Conservation (phyloP, 2,113 vertebrate species). For the Jacana jacana region DNA sequence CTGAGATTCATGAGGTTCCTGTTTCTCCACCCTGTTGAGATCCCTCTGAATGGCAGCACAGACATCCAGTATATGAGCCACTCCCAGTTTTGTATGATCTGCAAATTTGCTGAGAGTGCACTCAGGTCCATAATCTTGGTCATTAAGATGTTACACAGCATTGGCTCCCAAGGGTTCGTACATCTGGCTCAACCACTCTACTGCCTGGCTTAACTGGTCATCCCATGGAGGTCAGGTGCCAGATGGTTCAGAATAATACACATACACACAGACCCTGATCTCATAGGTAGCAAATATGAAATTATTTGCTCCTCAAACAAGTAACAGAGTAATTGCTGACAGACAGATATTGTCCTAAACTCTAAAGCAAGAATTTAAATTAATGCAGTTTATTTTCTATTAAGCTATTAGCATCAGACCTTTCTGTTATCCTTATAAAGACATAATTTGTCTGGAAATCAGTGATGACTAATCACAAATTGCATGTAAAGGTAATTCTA, state of each 20-base stretch:
- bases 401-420: background rate
- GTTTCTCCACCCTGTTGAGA: background rate
- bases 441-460: background rate
- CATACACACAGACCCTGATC: accelerated
- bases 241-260: background rate
- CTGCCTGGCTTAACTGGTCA: background rate
- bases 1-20: background rate
- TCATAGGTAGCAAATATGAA: background rate
- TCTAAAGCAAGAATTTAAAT: background rate
- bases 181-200: background rate
- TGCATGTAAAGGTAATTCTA: background rate
- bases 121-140: background rate
- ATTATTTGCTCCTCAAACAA: background rate
- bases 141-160: background rate
- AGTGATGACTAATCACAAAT: background rate
- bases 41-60: background rate
- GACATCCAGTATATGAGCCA: background rate
- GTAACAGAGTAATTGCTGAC: background rate
- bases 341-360: background rate
- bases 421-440: background rate
- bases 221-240: background rate
- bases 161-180: background rate
- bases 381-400: background rate
- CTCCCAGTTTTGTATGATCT: background rate
- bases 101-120: background rate